phyloP scores from a whole-genome alignment of 2,888 invertebrate species.

The Oxystoma pomonae region DNA sequence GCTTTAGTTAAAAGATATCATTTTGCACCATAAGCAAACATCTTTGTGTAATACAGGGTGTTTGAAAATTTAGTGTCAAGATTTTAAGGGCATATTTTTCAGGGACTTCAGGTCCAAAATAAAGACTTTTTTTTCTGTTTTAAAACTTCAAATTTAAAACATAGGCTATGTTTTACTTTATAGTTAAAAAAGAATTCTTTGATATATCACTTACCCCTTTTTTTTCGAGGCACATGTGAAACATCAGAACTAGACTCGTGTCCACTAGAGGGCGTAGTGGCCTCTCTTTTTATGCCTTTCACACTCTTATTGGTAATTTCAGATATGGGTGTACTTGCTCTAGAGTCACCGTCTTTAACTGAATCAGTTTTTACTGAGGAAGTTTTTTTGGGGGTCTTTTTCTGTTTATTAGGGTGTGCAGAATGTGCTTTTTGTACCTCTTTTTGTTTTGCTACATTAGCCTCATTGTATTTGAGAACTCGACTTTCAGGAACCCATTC shows the following conservation, averaged over 20 bases:
- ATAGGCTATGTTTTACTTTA: too few species aligned
- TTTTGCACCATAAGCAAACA: too few species aligned
- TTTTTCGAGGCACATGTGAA: constrained; percentile 54
- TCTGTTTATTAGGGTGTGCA: constrained; percentile 62
- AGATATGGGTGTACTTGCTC: constrained; percentile 60
- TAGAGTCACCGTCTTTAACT: constrained; percentile 53
- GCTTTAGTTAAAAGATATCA: too few species aligned
- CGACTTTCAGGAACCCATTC: constrained; percentile 91
- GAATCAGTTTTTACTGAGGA: constrained; percentile 35
- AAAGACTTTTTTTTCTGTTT: neutral
- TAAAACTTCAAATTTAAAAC: too few species aligned
- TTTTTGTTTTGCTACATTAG: constrained; percentile 82
- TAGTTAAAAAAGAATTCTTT: too few species aligned
- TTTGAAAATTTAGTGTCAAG: too few species aligned
- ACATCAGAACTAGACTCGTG: constrained; percentile 50
- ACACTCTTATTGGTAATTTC: constrained; percentile 27
- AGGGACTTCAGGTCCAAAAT: too few species aligned
- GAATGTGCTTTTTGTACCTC: constrained; percentile 80
- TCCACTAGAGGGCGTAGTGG: constrained; percentile 45
- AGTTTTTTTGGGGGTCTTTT: constrained; percentile 49
- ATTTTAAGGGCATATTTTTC: too few species aligned
- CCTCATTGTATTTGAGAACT: constrained; percentile 86
- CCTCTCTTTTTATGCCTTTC: constrained; percentile 25
- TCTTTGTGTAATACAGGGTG: too few species aligned
- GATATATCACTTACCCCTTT: constrained; percentile 56